These are phyloP conservation scores for Cosmopolites sordidus DNA, from an alignment of 2,888 invertebrate species.

Conservation along the genomic window DNA sequence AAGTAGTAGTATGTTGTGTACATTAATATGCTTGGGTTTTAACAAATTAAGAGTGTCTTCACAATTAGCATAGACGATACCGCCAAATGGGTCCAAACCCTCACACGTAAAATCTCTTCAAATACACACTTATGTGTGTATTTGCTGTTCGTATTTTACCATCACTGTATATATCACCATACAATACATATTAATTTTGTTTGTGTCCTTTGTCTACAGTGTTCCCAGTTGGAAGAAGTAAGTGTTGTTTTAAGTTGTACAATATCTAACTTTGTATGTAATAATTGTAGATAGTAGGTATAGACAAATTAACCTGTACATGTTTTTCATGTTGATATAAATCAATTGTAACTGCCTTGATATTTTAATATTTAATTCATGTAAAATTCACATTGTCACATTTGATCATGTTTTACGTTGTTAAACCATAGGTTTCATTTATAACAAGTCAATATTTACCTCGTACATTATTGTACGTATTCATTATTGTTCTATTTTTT, in stretches of 20 bases:
- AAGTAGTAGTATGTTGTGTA: constrained; percentile 1
- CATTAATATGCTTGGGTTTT: background rate
- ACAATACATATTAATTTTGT: constrained; percentile 22
- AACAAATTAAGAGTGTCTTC: background rate
- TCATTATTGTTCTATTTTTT: background rate
- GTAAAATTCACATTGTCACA: too few relatives aligned
- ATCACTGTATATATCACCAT: constrained; percentile 14
- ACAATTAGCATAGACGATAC: too few relatives aligned
- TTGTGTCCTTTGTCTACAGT: constrained; percentile 42
- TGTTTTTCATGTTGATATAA: too few relatives aligned
- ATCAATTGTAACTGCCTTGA: constrained; percentile 13
- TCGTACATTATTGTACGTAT: background rate
- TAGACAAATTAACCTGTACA: too few relatives aligned
- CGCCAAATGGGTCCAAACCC: too few relatives aligned
- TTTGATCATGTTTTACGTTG: too few relatives aligned
- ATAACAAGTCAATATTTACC: background rate
- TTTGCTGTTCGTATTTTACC: too few relatives aligned
- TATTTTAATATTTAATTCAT: constrained; percentile 12
- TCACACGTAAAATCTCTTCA: too few relatives aligned
- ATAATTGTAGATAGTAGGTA: constrained; percentile 3
- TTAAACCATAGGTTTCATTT: background rate
- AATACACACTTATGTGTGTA: too few relatives aligned
- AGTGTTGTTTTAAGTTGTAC: constrained; percentile 33
- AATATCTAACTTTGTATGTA: background rate
- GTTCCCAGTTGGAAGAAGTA: constrained; percentile 48